These are phyloP conservation scores for Perdita meconis DNA, from an alignment of 2,888 invertebrate species.

Conservation along the genomic window DNA sequence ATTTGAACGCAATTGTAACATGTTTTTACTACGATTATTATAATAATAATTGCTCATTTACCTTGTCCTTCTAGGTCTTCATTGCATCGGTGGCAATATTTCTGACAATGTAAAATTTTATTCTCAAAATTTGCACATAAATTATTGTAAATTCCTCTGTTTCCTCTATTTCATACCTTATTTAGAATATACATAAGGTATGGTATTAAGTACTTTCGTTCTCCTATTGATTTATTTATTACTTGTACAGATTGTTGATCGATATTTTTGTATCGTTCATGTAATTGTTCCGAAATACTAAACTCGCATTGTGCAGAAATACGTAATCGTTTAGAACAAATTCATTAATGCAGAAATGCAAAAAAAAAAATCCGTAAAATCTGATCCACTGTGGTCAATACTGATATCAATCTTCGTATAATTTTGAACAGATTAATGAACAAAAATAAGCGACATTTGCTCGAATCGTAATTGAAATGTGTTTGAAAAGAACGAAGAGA, in stretches of 20 bases:
- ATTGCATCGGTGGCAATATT: slow-evolving; percentile 11
- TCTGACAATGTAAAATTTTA: slow-evolving; percentile 7
- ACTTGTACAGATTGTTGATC: no score
- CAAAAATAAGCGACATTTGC: slow-evolving; percentile 7
- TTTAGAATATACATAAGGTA: background rate
- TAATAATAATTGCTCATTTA: slow-evolving; percentile 11
- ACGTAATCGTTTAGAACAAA: background rate
- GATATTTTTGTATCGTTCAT: no score
- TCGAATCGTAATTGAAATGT: background rate
- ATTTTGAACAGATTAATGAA: slow-evolving; percentile 8
- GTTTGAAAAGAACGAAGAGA: slow-evolving; percentile 26
- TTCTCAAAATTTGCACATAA: background rate
- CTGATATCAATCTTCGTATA: slow-evolving; percentile 18
- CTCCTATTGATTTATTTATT: background rate
- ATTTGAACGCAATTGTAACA: background rate
- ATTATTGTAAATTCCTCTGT: background rate
- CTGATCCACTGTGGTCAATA: background rate
- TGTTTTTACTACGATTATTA: background rate
- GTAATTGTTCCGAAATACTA: background rate
- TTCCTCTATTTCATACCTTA: background rate
- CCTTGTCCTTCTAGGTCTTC: slow-evolving; percentile 20
- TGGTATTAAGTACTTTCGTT: background rate
- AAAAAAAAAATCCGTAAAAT: background rate
- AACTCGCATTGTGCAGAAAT: slow-evolving; percentile 1
- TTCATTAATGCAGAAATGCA: background rate